Conservation (phyloP, 2,888 invertebrate species). For the Euplagia quadripunctaria region DNA sequence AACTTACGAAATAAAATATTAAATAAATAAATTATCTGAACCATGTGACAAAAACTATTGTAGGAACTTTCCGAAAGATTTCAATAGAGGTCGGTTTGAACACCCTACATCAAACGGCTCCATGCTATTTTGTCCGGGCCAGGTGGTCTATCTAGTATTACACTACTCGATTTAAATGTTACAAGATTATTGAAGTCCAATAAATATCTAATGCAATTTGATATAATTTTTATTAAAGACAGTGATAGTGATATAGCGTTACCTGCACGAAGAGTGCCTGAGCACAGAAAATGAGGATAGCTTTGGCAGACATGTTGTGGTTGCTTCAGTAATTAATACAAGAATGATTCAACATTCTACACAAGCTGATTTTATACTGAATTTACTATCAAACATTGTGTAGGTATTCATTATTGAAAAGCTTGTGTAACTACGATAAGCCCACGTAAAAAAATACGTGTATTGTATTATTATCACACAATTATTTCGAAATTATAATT, state of each 20-base stretch:
- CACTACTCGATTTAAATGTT: background rate
- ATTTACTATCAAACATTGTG: constrained; percentile 28
- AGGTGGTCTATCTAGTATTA: too few species aligned
- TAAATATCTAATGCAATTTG: background rate
- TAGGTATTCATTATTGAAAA: background rate
- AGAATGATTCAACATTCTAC: background rate
- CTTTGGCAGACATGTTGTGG: constrained; percentile 35
- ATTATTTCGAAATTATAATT: background rate
- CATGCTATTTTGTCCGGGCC: too few species aligned
- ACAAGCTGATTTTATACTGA: background rate
- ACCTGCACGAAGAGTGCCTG: constrained; percentile 38
- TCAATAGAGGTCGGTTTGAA: too few species aligned
- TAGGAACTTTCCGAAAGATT: too few species aligned
- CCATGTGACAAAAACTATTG: too few species aligned
- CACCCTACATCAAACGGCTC: too few species aligned
- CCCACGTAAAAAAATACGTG: background rate
- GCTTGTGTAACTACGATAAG: background rate
- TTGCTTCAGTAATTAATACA: background rate
- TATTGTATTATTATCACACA: background rate
- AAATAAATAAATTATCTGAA: too few species aligned
- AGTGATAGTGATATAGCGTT: background rate
- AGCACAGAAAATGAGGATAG: constrained; percentile 32
- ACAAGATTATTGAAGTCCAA: background rate
- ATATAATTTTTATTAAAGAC: too few species aligned
- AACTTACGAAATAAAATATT: background rate